Conservation (phyloP, 2,797 vertebrate genomes). For the Clamator glandarius region DNA sequence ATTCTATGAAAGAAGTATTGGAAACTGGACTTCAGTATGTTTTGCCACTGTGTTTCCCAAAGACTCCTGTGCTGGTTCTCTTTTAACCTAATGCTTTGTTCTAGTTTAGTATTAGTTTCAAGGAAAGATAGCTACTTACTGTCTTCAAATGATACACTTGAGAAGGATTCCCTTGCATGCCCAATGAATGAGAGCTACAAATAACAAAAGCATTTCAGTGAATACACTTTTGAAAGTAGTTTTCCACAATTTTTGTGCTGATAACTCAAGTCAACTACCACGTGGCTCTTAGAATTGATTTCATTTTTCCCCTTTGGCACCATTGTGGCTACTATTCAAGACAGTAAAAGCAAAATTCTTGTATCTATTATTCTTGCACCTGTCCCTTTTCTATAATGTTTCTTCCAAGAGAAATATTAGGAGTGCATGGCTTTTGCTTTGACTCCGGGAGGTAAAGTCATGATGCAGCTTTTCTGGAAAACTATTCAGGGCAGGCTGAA, state of each 20-base stretch:
- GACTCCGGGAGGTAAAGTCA: not conserved
- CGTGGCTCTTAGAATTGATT: not conserved
- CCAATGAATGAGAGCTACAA: not conserved
- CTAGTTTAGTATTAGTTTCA: not conserved
- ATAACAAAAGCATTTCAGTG: not conserved
- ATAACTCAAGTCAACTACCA: not conserved
- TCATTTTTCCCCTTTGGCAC: not conserved
- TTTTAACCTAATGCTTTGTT: not conserved
- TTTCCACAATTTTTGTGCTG: not conserved
- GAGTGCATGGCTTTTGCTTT: not conserved
- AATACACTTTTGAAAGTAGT: not conserved
- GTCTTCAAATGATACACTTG: not conserved
- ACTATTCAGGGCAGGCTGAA: not conserved
- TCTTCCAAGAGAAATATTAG: not conserved
- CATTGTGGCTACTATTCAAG: not conserved
- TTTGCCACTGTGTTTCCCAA: not conserved
- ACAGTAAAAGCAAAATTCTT: not conserved
- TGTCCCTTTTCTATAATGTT: not conserved
- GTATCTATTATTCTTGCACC: not conserved
- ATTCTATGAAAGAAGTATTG: not conserved
- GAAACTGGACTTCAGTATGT: not conserved
- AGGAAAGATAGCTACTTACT: not conserved
- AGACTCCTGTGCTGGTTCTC: not conserved
- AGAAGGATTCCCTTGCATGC: not conserved
- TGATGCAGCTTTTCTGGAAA: conserved; percentile 14